These are phyloP conservation scores for Lindbergichthys nudifrons DNA, from an alignment of 2,797 vertebrate species.

Conservation along the genomic window DNA sequence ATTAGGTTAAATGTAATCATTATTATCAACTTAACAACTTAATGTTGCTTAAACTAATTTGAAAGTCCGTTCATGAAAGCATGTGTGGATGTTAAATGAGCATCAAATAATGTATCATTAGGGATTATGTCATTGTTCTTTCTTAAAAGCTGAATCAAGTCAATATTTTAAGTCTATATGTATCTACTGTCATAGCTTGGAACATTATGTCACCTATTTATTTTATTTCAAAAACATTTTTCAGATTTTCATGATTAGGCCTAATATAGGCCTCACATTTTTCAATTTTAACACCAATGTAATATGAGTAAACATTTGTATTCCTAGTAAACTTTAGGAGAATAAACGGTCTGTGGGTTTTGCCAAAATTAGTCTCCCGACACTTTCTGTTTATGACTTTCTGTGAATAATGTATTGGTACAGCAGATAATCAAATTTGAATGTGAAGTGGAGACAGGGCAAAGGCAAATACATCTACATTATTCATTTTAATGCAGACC, in stretches of 20 bases:
- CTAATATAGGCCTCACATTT: not conserved
- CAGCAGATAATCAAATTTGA: conserved; percentile 49
- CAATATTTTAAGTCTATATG: not conserved
- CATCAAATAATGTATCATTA: not conserved
- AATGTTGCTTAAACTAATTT: no score
- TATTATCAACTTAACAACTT: no score
- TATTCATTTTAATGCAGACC: conserved; percentile 32
- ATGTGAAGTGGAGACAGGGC: conserved; percentile 38
- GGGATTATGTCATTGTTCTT: not conserved
- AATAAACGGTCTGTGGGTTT: conserved; percentile 10
- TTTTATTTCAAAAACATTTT: no score
- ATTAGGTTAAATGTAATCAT: no score
- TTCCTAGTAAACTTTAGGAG: not conserved
- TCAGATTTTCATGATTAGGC: not conserved
- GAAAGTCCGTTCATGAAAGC: no score
- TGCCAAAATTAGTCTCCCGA: conserved; percentile 44
- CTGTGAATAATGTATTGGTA: conserved; percentile 46
- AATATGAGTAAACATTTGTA: not conserved
- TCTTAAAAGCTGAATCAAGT: not conserved
- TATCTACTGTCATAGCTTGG: not conserved
- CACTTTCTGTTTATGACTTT: conserved; percentile 42
- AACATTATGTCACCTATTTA: not conserved
- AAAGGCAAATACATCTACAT: conserved; percentile 35
- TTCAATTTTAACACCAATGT: conserved; percentile 3
- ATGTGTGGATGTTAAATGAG: no score